phyloP scores from a whole-genome alignment of 2,888 invertebrate genomes.

The Phortica magna region DNA sequence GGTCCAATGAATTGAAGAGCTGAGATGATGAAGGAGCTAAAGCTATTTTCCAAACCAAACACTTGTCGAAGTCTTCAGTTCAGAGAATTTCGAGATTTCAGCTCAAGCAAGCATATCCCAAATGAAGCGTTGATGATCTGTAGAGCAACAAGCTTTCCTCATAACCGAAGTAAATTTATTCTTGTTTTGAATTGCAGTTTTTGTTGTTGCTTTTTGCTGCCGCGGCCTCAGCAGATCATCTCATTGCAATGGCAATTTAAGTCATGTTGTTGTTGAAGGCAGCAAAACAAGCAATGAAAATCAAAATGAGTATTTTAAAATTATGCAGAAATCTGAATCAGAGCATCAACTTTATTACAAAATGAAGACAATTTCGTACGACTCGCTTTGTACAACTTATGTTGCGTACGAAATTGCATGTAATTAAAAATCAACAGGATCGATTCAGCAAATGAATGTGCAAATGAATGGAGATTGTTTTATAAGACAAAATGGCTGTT shows the following conservation, averaged over 20 bases:
- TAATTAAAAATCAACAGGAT: neutral
- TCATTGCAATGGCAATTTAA: conserved; percentile 48
- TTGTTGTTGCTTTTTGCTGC: conserved; percentile 23
- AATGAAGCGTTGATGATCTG: too few species aligned
- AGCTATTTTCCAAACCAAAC: too few species aligned
- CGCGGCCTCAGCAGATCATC: conserved; percentile 46
- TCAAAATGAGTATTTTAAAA: conserved; percentile 53
- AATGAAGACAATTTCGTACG: conserved; percentile 37
- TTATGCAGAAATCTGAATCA: conserved; percentile 48
- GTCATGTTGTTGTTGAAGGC: conserved; percentile 43
- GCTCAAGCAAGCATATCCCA: too few species aligned
- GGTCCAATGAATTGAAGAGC: too few species aligned
- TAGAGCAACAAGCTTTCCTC: neutral
- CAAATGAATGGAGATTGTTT: neutral
- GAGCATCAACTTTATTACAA: conserved; percentile 46
- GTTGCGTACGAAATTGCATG: neutral
- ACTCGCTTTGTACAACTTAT: neutral
- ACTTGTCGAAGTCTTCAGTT: too few species aligned
- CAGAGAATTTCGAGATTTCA: too few species aligned
- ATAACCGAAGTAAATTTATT: neutral
- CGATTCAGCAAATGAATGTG: neutral
- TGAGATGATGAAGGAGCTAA: too few species aligned
- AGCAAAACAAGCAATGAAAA: conserved; percentile 33
- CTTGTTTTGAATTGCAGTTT: neutral
- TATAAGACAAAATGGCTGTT: neutral